Conservation (phyloP, 2,888 invertebrate genomes). For the Hyposoter didymator region DNA sequence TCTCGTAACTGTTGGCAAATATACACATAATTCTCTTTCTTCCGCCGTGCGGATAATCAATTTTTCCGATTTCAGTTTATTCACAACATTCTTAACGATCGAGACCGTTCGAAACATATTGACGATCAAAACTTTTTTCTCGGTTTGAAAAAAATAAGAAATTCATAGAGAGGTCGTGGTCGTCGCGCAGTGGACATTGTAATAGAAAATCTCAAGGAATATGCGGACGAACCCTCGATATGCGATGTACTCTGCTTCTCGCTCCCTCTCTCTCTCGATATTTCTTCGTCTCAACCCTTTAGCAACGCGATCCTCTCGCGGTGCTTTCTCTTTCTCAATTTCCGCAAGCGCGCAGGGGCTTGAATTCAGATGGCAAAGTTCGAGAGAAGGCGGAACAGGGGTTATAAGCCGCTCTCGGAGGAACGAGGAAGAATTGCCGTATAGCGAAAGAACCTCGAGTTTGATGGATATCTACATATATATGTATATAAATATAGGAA, state of each 20-base stretch:
- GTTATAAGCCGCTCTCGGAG: conserved; percentile 54
- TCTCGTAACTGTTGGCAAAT: conserved; percentile 25
- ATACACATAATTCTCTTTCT: conserved; percentile 14
- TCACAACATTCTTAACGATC: not conserved
- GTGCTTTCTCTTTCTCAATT: conserved; percentile 37
- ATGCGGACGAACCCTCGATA: conserved; percentile 39
- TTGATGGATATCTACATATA: conserved; percentile 50
- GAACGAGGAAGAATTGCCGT: conserved; percentile 60
- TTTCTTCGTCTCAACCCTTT: conserved; percentile 31
- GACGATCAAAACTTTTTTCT: not conserved
- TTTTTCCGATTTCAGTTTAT: not conserved
- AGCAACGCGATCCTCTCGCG: conserved; percentile 12
- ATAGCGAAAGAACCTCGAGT: conserved; percentile 51
- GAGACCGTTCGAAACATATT: not conserved
- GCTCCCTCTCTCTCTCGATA: not conserved
- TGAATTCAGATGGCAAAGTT: conserved; percentile 63
- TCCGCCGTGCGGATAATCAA: not conserved
- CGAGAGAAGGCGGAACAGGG: conserved; percentile 53
- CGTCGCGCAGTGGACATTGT: conserved; percentile 17
- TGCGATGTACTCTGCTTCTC: conserved; percentile 50
- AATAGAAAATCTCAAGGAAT: conserved; percentile 59
- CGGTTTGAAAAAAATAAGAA: conserved; percentile 3
- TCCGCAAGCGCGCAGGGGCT: conserved; percentile 37
- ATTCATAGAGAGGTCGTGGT: conserved; percentile 44
- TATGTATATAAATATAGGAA: conserved; percentile 41